Evolutionary conservation across 2,888 invertebrate species (phyloP).

Genomic region (Rhimphoctona megacephalus): DNA sequence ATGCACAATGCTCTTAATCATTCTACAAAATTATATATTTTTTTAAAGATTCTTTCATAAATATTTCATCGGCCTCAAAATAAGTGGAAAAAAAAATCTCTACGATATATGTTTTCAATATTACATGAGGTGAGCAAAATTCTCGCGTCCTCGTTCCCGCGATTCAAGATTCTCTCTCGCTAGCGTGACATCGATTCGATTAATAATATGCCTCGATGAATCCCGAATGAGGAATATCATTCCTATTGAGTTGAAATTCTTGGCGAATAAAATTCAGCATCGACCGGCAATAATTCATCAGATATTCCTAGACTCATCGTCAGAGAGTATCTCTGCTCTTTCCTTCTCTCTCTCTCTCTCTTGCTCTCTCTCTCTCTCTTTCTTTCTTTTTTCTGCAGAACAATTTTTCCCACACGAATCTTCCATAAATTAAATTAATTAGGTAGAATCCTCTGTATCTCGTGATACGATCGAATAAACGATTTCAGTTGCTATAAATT

Average conservation of each 20-base stretch:
- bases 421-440: slow-evolving; percentile 50
- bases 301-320: slow-evolving; percentile 32
- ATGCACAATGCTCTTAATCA: slow-evolving; percentile 11
- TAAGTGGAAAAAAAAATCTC: background rate
- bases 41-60: slow-evolving; percentile 6
- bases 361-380: background rate
- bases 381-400: background rate
- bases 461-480: slow-evolving; percentile 34
- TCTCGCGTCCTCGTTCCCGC: slow-evolving; percentile 35
- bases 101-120: slow-evolving; percentile 2
- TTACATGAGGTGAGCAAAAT: slow-evolving; percentile 32
- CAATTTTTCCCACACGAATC: slow-evolving; percentile 30
- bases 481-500: slow-evolving; percentile 19
- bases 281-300: slow-evolving; percentile 45
- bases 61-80: slow-evolving; percentile 17
- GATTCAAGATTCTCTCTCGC: slow-evolving; percentile 27
- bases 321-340: slow-evolving; percentile 5
- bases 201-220: slow-evolving; percentile 53
- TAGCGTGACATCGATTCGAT: slow-evolving; percentile 47
- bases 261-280: slow-evolving; percentile 49
- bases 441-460: slow-evolving; percentile 26
- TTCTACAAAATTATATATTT: background rate
- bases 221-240: slow-evolving; percentile 52
- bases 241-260: slow-evolving; percentile 40
- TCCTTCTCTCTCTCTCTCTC: background rate